Conservation (phyloP, 2,888 invertebrate species). For the Eristalinus aeneus region DNA sequence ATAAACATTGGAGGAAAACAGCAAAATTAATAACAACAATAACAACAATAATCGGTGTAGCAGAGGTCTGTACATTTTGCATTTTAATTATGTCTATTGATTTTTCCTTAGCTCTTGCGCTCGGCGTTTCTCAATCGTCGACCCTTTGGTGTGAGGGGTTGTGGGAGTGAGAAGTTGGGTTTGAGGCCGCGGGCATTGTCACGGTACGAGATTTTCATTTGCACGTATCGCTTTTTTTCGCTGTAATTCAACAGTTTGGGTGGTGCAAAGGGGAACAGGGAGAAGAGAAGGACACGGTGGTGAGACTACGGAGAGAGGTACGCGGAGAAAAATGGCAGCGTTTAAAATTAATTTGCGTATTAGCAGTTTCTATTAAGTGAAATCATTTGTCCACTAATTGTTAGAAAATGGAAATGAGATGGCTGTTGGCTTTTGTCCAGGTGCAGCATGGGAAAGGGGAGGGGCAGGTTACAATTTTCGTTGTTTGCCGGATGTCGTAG, state of each 20-base stretch:
- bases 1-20: conserved; percentile 65
- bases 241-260: background rate
- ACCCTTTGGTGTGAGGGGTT: background rate
- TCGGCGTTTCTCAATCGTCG: background rate
- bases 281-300: background rate
- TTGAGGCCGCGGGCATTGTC: background rate
- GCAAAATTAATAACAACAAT: conserved; percentile 68
- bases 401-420: background rate
- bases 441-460: no score
- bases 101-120: conserved; percentile 20
- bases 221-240: background rate
- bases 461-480: no score
- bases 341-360: conserved; percentile 49
- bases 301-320: background rate
- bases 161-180: background rate
- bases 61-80: conserved; percentile 67
- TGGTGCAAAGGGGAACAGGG: background rate
- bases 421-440: background rate
- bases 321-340: background rate
- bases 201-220: conserved; percentile 3
- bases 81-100: conserved; percentile 69
- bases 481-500: no score
- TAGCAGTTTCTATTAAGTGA: conserved; percentile 32
- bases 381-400: background rate
- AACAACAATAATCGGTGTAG: conserved; percentile 66